A percentile compares a stretch with the other conserved stretches of the same genome.
These are phyloP conservation scores for Psephotus haematonotus DNA, from an alignment of 2,113 vertebrate species.

Conservation along the genomic window DNA sequence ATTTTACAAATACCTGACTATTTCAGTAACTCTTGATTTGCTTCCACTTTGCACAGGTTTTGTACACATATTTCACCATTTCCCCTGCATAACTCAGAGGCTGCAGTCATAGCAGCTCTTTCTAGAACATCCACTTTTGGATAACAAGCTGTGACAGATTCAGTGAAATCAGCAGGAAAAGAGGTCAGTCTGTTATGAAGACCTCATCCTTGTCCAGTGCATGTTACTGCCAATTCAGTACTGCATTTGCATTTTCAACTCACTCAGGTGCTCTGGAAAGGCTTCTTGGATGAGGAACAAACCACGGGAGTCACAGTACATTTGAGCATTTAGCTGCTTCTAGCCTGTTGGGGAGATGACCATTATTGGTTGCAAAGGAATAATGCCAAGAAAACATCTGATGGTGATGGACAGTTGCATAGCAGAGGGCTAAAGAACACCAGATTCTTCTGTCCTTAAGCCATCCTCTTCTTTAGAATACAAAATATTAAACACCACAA, in stretches of 20 bases:
- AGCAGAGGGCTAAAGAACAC: neutral
- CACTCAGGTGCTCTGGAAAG: neutral
- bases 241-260: neutral
- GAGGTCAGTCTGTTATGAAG: neutral
- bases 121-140: neutral
- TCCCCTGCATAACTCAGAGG: neutral
- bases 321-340: neutral
- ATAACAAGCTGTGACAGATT: neutral
- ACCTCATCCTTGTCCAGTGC: neutral
- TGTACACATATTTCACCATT: neutral
- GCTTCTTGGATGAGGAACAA: neutral
- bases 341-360: neutral
- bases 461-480: neutral
- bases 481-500: neutral
- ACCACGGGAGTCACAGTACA: neutral
- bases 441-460: neutral
- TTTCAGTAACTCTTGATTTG: neutral
- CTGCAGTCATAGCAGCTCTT: neutral
- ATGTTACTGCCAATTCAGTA: neutral
- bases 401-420: neutral
- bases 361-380: neutral
- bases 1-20: neutral
- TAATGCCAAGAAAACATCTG: neutral
- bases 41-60: neutral
- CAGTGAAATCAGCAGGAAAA: neutral